Evolutionary conservation across 2,888 invertebrate genomes (phyloP), one percentile per base, ranked within the genome.

Genomic region (Lithophane semibrunnea): DNA sequence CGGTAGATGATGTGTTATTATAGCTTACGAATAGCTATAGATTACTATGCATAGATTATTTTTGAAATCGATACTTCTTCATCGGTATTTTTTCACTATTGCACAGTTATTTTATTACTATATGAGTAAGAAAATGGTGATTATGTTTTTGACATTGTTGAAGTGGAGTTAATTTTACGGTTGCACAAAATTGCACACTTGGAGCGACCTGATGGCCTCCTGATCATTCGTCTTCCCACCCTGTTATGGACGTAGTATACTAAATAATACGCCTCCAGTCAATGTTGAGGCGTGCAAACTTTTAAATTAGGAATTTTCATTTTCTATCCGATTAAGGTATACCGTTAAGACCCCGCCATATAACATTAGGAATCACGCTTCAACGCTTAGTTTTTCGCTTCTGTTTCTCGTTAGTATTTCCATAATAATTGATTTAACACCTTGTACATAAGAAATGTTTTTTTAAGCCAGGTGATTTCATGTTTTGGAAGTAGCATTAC

Each of bases 151-250:
- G 21, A 49, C 3, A 24, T 9, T 37, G 29, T 49, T 47, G 16
- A 54, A 58, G 4, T 61, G 9, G n/a, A 44, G 0, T 49, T 74
- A 56, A 47, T 74, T 82, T 84, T 70, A 66, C 52, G 16, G 47
- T 44, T 72, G 82, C 79, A 79, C 79, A 74, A 70, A 56, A 24
- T 73, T 67, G 67, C 70, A 79, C 73, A 49, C 12, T 64, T 54
- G 84, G 74, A 84, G 84, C 21, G 29, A 60, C 49, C 47, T 13
- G 42, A 21, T 13, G 79, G 67, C 54, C 84, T 79, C 80, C 74
- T 71, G 24, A 73, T 82, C 84, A 64, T 49, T 79, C 60, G 84
- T 79, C 80, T 83, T 82, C 79, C 79, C 24, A 61, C 18, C 29
- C 54, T 8, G 1, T 42, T 49, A 64, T 29, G 29, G 29, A 16